Evolutionary conservation across 2,113 vertebrate species (phyloP), one percentile per base, ranked within the genome.

Genomic region (Puffinus mauretanicus): DNA sequence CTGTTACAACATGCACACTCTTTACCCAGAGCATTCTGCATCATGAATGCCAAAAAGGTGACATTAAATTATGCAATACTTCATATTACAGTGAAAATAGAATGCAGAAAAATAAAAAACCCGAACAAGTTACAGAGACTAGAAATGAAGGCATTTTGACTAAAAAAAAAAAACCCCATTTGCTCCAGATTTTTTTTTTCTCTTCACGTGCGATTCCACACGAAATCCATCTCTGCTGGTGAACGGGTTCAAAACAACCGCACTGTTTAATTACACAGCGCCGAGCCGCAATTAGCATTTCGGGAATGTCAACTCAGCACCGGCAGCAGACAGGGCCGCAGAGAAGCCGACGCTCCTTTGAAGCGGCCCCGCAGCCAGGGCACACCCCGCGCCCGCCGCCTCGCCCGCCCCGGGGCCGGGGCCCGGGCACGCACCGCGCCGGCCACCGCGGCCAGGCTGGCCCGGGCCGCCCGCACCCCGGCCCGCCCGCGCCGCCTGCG

Each of bases 111-210:
- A 76, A 60, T 1, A 30, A 32, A 4, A 40, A 29, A 11, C 2
- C 13, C 46, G 6, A 49, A 30, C 18, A 71, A 61, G 18, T 62
- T 38, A 34, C 18, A 27, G 13, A 47, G 47, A 8, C 26, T 12
- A 66, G 1, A 38, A 44, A 26, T 2, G 11, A 57, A 54, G 0
- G 19, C 12, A 1, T 27, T 84, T 20, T 9, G 16, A 32, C n/a
- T 38, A 6, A 2, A 54, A 52, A 16, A 42, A 42, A 42, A 34
- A 4, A 3, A 3, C n/a, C 26, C 7, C 26, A 4, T 9, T 14
- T 12, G 30, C 27, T 62, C 55, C 36, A 12, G 5, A 1, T 11
- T 66, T 20, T 12, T 19, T 42, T 66, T 22, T 2, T 2, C 38
- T 34, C 29, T 25, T 36, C 40, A 13, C 17, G 3, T 1, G 18